phyloP scores from a whole-genome alignment of 2,888 invertebrate species.

The Trichopria drosophilae region DNA sequence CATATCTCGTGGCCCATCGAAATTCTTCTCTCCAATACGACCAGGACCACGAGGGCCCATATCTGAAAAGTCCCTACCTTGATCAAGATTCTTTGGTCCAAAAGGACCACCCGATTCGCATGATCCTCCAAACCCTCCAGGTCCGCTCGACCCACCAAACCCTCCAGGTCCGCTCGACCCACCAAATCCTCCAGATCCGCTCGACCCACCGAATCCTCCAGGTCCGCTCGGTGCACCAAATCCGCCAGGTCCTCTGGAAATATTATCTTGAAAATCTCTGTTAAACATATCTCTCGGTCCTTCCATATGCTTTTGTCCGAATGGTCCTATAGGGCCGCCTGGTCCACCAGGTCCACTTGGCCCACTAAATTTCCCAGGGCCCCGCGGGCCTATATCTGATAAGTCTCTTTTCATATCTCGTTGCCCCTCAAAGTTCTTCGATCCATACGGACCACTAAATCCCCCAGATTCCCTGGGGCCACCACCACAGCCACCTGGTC shows the following conservation, averaged over 20 bases:
- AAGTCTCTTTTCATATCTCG: too few species aligned
- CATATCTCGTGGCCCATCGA: too few species aligned
- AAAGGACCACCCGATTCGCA: constrained; percentile 20
- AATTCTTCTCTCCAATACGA: too few species aligned
- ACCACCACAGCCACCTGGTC: constrained; percentile 19
- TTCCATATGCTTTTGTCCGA: not conserved
- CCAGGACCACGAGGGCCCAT: constrained; percentile 9
- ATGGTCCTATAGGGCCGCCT: too few species aligned
- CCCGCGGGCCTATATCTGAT: constrained; percentile 8
- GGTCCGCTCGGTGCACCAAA: not conserved
- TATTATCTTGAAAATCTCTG: not conserved
- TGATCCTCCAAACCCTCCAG: constrained; percentile 12
- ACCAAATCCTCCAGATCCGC: not conserved
- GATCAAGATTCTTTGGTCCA: too few species aligned
- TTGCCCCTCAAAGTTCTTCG: constrained; percentile 13
- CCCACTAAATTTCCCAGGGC: constrained; percentile 19
- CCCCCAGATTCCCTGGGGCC: constrained; percentile 18
- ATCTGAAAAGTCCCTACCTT: constrained; percentile 9
- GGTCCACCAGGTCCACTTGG: constrained; percentile 9
- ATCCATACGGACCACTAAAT: too few species aligned
- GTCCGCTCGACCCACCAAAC: constrained; percentile 1
- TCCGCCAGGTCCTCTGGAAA: not conserved
- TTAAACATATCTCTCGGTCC: not conserved
- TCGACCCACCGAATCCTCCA: not conserved
- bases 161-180: not conserved